These are phyloP conservation scores for Eulacestoma nigropectus DNA, from an alignment of 2,113 vertebrate species.

Conservation along the genomic window DNA sequence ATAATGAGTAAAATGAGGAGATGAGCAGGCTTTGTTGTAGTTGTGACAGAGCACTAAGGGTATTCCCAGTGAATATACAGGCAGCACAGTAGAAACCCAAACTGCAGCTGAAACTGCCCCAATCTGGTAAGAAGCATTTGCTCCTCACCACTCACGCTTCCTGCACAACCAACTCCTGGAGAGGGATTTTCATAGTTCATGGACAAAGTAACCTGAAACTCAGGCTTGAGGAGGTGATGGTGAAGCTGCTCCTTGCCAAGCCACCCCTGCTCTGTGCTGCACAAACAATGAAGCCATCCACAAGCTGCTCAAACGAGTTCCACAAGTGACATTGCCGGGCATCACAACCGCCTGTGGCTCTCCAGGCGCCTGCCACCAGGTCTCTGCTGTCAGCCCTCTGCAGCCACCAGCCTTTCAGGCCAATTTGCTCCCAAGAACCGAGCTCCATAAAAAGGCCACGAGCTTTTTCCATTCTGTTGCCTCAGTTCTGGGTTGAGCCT, in stretches of 20 bases:
- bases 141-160: background rate
- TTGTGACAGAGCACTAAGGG: background rate
- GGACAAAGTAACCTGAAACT: background rate
- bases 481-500: background rate
- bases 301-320: slow-evolving; percentile 10
- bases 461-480: background rate
- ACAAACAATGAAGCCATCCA: background rate
- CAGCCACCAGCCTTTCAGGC: background rate
- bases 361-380: background rate
- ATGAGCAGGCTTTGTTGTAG: background rate
- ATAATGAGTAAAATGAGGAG: rapidly evolving
- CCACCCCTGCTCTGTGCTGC: background rate
- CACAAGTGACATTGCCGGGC: background rate
- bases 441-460: background rate
- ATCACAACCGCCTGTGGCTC: background rate
- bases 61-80: rapidly evolving
- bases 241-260: background rate
- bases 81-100: background rate
- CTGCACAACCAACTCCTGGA: background rate
- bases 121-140: rapidly evolving
- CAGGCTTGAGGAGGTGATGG: background rate
- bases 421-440: background rate
- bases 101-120: background rate
- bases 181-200: background rate
- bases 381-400: background rate